These are phyloP conservation scores for Cylindroiulus punctatus DNA, from an alignment of 2,888 invertebrate species.

Conservation along the genomic window DNA sequence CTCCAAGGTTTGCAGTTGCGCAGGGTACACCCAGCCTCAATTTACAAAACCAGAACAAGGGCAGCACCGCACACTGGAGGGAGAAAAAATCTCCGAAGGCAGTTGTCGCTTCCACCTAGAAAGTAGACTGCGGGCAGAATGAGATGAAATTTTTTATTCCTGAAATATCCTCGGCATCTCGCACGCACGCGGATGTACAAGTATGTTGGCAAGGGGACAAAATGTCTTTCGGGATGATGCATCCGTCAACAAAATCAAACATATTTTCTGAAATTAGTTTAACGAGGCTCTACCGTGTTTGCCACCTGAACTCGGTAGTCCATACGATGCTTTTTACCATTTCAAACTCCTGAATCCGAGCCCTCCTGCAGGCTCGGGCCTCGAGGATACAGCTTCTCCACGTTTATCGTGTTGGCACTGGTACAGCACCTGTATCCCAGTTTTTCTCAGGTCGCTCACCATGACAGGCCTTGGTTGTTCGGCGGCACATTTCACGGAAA, in stretches of 20 bases:
- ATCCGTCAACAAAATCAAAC: too few species aligned
- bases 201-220: too few species aligned
- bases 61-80: neutral
- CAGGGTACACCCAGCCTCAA: neutral
- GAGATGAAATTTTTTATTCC: too few species aligned
- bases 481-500: constrained; percentile 24
- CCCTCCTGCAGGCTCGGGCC: neutral
- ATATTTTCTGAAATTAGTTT: too few species aligned
- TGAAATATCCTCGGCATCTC: too few species aligned
- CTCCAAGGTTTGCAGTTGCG: neutral
- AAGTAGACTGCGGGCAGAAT: neutral
- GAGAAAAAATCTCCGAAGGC: neutral
- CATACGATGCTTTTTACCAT: too few species aligned
- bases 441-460: constrained; percentile 24
- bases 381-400: neutral
- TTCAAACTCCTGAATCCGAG: too few species aligned
- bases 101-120: neutral
- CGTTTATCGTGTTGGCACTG: constrained; percentile 20
- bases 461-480: constrained; percentile 14
- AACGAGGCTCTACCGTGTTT: too few species aligned
- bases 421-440: constrained; percentile 38
- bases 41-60: neutral
- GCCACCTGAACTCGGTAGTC: too few species aligned
- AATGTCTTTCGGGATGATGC: too few species aligned
- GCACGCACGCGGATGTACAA: too few species aligned